Base-by-base conservation (phyloP, 2,888 invertebrate genomes). In the Drosophila anceps region DNA sequence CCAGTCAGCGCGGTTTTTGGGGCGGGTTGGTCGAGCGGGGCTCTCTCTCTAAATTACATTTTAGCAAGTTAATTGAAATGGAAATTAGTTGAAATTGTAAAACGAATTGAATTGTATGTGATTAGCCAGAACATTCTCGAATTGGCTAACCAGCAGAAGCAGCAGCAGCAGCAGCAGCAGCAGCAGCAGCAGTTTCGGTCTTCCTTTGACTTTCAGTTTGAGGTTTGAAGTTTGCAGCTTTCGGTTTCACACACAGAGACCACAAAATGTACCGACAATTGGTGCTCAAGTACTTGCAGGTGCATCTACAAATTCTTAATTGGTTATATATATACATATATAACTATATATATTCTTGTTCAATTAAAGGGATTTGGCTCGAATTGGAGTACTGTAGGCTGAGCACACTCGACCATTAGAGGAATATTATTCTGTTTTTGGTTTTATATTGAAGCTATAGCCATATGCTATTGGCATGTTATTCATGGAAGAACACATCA, bases 61-160 rank as follows among this genome's bases (percentile, higher is more conserved):
- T 91, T 82, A 88, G 91, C 86, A 91, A 91, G 91, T 91, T 91
- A 91, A 91, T 91, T 91, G 91, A 91, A 91, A 91, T 91, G 91
- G 91, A 91, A 91, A 91, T 91, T 91, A 91, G 91, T 91, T 91
- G 91, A 91, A 91, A 91, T 91, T 91, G 91, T 91, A 90, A 91
- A 91, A 89, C 90, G 91, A 91, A 91, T 91, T 91, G 90, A 91
- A 91, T 91, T 91, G 91, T 82, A 91, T 90, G 91, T 90, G 91
- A 91, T 91, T 91, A 91, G 91, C 87, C 82, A 73, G 76, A 88
- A 90, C 79, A 88, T 90, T 89, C 82, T 82, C 85, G 81, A 90
- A 90, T 90, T 90, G 89, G 88, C 86, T 83, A 85, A 90, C 79
- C 85, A 81, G 69, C 61, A 66, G 63, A 46, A 48, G 29, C 48